phyloP scores from a whole-genome alignment of 2,888 invertebrate genomes.

The Clostera curtula region DNA sequence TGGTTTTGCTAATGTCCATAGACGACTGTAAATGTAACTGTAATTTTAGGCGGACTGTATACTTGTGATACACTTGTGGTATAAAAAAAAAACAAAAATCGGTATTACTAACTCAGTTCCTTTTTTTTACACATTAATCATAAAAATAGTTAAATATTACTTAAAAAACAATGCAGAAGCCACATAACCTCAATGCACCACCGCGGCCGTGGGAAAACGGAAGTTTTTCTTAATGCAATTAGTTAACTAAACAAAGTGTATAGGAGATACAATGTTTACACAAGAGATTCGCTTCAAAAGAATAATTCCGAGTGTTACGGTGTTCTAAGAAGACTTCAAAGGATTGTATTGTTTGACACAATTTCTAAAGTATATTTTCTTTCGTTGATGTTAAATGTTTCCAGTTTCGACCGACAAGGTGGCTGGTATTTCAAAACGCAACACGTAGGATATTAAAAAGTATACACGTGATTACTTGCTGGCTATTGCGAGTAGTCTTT shows the following conservation, averaged over 20 bases:
- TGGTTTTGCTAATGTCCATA: too few relatives aligned
- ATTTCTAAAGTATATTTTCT: slow-evolving; percentile 14
- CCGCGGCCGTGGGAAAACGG: slow-evolving; percentile 2
- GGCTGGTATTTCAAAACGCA: too few relatives aligned
- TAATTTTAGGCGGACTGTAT: too few relatives aligned
- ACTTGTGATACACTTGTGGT: too few relatives aligned
- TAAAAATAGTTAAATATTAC: too few relatives aligned
- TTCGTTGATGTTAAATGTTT: slow-evolving; percentile 11
- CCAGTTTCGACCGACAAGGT: slow-evolving; percentile 2
- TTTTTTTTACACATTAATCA: too few relatives aligned
- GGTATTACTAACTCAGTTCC: too few relatives aligned
- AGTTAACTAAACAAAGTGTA: slow-evolving; percentile 19
- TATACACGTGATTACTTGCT: too few relatives aligned
- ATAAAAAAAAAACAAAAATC: too few relatives aligned
- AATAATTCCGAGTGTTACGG: slow-evolving; percentile 15
- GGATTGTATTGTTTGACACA: slow-evolving; percentile 14
- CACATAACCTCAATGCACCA: not conserved
- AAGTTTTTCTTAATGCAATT: slow-evolving; percentile 13
- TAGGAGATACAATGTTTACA: slow-evolving; percentile 15
- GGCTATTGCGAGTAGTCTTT: too few relatives aligned
- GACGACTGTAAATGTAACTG: too few relatives aligned
- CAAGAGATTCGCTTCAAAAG: slow-evolving; percentile 15
- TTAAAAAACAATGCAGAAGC: not conserved
- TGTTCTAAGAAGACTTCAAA: slow-evolving; percentile 7
- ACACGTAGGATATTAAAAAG: too few relatives aligned